Base-by-base conservation (phyloP, 2,113 vertebrate species). In the Mus spicilegus region DNA sequence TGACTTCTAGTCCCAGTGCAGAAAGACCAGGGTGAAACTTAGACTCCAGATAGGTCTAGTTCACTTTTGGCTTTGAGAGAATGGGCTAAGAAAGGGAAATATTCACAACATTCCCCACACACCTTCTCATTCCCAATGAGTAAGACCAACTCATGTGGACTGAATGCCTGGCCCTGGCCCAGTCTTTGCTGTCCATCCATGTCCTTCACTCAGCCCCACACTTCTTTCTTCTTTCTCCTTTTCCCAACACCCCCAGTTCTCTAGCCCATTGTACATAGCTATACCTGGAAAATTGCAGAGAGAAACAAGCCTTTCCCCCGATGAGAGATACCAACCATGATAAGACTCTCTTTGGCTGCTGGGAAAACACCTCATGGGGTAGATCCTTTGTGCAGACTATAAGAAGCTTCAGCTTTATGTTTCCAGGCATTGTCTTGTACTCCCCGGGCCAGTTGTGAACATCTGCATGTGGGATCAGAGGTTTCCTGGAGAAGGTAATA, bases 401-500 rank as follows among this genome's bases (percentile, higher is more conserved):
- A 4, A 36, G 2, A 42, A 56, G 54, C 8, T 58, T 56, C 5
- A 24, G 7, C 16, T 46, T 3, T 7, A 17, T 8, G 39, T 58
- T 9, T n/a, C 12, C 54, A 4, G 1, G 14, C n/a, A 16, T 16
- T 36, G 70, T 90, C 69, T 70, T 3, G 1, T 1, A 0, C 19
- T 46, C 3, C 17, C 19, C 73, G 49, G 39, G n/a, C 2, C 28
- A 61, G 16, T 22, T 17, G 22, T 49, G 49, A 67, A 17, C 54
- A 33, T 20, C 81, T 67, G 77, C 9, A 61, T 0, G 2, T 70
- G 65, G 10, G 24, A 5, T 5, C 24, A 8, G 30, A 56, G 80
- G 46, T 80, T 94, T 82, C 65, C 54, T 33, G 63, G 46, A 92
- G 73, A 87, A 87, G 49, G 72, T 51, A 9, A 28, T 26, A 88